phyloP scores from a whole-genome alignment of 2,888 invertebrate genomes.

The Syrista parreyssii region DNA sequence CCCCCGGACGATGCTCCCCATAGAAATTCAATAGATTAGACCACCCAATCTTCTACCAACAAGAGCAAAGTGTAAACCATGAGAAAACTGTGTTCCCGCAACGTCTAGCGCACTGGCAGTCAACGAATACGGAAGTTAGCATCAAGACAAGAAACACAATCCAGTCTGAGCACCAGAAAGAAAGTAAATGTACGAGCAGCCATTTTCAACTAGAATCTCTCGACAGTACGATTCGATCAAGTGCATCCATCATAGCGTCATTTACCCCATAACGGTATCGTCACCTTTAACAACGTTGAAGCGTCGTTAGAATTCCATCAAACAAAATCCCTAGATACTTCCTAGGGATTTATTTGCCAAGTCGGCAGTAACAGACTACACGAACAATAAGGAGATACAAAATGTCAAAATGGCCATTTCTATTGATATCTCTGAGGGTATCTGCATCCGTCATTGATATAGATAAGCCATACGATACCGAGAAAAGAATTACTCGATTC shows the following conservation, averaged over 20 bases:
- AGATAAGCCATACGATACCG: neutral
- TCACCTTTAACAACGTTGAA: neutral
- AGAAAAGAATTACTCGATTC: neutral
- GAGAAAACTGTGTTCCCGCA: neutral
- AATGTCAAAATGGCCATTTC: neutral
- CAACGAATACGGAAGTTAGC: neutral
- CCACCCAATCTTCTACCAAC: neutral
- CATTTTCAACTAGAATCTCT: neutral
- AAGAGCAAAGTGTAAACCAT: neutral
- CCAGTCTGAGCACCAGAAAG: neutral
- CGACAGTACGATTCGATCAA: neutral
- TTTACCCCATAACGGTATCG: neutral
- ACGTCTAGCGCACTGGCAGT: neutral
- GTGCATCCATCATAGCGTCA: neutral
- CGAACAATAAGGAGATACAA: neutral
- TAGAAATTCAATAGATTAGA: neutral
- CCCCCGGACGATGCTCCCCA: neutral
- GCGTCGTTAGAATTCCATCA: neutral
- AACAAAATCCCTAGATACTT: neutral
- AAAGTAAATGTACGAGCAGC: neutral
- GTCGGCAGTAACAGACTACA: neutral
- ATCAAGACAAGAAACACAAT: neutral
- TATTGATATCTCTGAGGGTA: neutral
- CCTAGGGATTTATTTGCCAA: neutral
- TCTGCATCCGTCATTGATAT: neutral